Evolutionary conservation across 30 jellyfish, hydroid and myxozoan genomes (phyloP), one percentile per base, ranked within the genome.

Genomic region (Pseudorhiza aurosa): DNA sequence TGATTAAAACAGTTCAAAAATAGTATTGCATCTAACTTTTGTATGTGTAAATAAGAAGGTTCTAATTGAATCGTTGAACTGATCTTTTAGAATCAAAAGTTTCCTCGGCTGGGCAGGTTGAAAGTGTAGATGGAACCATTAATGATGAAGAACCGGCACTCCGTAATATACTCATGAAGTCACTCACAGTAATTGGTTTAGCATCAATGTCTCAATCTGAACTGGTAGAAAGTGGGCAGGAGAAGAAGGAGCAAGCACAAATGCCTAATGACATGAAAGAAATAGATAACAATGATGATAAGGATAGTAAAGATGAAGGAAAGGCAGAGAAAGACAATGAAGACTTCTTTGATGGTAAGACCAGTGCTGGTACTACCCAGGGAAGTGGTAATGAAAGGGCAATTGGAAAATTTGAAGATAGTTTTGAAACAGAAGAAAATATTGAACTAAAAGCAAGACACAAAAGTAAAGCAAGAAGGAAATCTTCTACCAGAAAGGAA

Each of bases 121-220:
- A 46, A 44, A 51, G 57, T 1, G 71, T 35, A 1, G 83, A 70
- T 45, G 83, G 83, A 43, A 32, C 21, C n/a, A 47, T 14, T 26
- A 35, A 2, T 6, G 83, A 47, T 11, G 83, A 70, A 10, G 83
- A 70, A 29, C 37, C 69, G 24, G 28, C 49, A 10, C 43, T 70
- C 10, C 83, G 32, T 1, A 70, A 28, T 27, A 6, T 27, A 11
- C 57, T 70, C 27, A 0, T 70, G 71, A 70, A 46, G 39, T 45
- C 71, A 46, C 49, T 70, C 25, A 9, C 71, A 31, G 27, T 70
- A n/a, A 26, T 45, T 31, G 83, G 83, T 14, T 3, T 70, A 1
- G 22, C 70, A 3, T 30, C 69, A 70, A 21, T 35, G 32, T 8
- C 59, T 1, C 77, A 64, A 35, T 21, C 59, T 42, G 77, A 64